Evolutionary conservation across 2,888 invertebrate species (phyloP).

Genomic region (Mesochorus sp.): DNA sequence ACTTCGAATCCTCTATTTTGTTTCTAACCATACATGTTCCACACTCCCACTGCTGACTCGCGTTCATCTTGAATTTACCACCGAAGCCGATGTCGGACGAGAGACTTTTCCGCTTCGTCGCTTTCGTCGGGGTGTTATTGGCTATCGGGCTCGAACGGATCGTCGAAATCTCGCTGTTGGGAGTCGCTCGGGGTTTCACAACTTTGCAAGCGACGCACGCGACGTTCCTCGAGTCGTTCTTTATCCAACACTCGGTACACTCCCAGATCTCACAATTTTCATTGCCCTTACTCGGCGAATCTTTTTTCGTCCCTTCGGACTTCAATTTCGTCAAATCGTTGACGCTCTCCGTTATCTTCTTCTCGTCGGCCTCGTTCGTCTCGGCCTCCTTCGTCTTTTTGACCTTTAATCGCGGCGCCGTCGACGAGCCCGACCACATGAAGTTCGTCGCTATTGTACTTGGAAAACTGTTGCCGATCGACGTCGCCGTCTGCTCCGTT

Average conservation of each 20-base stretch:
- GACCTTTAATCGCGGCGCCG: conserved; percentile 74
- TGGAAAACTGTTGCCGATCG: too few species aligned
- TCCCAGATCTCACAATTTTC: conserved; percentile 74
- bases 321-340: conserved; percentile 75
- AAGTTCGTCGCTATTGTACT: conserved; percentile 75
- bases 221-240: conserved; percentile 72
- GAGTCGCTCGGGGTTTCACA: conserved; percentile 58
- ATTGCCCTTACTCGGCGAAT: background rate
- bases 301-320: background rate
- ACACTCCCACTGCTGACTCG: conserved; percentile 84
- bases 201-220: conserved; percentile 78
- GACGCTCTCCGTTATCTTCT: background rate
- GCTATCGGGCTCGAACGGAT: conserved; percentile 23
- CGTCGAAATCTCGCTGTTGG: background rate
- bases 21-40: conserved; percentile 84
- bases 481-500: too few species aligned
- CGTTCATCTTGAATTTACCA: conserved; percentile 68
- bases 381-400: conserved; percentile 66
- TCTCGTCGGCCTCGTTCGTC: background rate
- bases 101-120: conserved; percentile 33
- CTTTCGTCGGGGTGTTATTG: conserved; percentile 35
- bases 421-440: conserved; percentile 74
- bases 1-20: conserved; percentile 80
- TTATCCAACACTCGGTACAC: conserved; percentile 79
- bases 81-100: conserved; percentile 67